A percentile compares a stretch with the other conserved stretches of the same genome.
These are phyloP conservation scores for Steatocranus sp. DNA, from an alignment of 2,797 vertebrate genomes.

Conservation along the genomic window DNA sequence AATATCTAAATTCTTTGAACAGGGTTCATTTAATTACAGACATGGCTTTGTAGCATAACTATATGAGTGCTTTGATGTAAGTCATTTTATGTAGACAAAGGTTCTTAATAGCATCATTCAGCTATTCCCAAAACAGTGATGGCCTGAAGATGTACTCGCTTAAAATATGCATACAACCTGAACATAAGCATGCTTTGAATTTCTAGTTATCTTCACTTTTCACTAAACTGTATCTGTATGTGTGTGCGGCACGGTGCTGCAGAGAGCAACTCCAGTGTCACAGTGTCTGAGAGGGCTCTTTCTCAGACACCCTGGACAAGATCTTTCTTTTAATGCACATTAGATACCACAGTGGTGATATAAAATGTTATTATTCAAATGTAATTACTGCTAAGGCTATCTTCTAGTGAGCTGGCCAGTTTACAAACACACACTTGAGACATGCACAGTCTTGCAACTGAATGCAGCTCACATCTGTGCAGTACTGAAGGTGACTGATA, in stretches of 20 bases:
- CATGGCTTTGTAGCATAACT: not conserved
- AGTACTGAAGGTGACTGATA: not conserved
- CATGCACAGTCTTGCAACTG: not conserved
- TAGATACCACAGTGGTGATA: not conserved
- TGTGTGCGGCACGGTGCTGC: not conserved
- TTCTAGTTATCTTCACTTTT: not conserved
- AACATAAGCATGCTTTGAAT: rapidly evolving
- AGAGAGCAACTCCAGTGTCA: not conserved
- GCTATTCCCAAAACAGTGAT: rapidly evolving
- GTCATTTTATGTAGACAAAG: rapidly evolving
- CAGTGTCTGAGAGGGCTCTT: rapidly evolving
- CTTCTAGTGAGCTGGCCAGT: not conserved
- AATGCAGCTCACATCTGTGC: not conserved
- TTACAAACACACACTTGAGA: not conserved
- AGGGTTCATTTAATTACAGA: not conserved
- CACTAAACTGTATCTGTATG: not conserved
- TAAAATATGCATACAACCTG: no score
- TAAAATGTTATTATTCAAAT: not conserved
- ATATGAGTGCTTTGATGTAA: not conserved
- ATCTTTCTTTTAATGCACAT: not conserved
- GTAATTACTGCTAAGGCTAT: not conserved
- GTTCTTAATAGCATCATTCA: not conserved
- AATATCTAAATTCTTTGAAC: not conserved
- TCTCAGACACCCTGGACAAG: not conserved
- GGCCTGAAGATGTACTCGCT: not conserved